Base-by-base conservation (phyloP, 2,888 invertebrate species). In the Romanomermis culicivorax region DNA sequence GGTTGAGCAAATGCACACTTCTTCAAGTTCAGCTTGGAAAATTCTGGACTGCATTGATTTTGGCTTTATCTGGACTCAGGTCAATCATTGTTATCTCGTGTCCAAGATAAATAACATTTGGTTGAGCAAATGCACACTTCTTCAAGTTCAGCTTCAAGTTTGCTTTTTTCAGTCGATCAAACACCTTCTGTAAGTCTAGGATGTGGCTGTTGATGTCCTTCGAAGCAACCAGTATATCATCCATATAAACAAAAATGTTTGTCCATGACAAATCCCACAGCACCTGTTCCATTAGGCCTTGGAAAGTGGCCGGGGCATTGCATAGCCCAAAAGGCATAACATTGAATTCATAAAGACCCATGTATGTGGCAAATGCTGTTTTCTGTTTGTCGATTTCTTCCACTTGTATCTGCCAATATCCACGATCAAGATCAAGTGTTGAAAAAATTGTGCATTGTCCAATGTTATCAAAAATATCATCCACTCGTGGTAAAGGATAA, bases 401-500 rank as follows among this genome's bases (percentile, higher is more conserved):
- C 17, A 52, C n/a, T 25, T 52, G 36, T 36, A 36, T 45, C 23
- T 45, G 45, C 45, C 45, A 45, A 45, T n/a, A 45, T 23, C 45
- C 45, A 11, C 45, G 23, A 23, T 23, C 11, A 11, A n/a, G 45
- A 23, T 45, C 45, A 7, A 45, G 23, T 4, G 45, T 45, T n/a
- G 36, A 36, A 36, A 36, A 36, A 36, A 36, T 17, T 7, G 36
- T 36, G 17, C 11, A 36, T 7, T 17, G 11, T 11, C 11, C 11
- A 36, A 36, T 36, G 17, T 36, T 20, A 11, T 26, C 53, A n/a
- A 50, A 23, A 36, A 53, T 53, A 26, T 61, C 59, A n/a, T 59
- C 53, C 1, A 58, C 55, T 25, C 52, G 54, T 1, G 55, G 56
- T 2, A 61, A 27, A 17, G 59, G 59, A 43, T 54, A 59, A 1